These are phyloP conservation scores for Chamaea fasciata DNA, from an alignment of 2,113 vertebrate species.

Conservation along the genomic window DNA sequence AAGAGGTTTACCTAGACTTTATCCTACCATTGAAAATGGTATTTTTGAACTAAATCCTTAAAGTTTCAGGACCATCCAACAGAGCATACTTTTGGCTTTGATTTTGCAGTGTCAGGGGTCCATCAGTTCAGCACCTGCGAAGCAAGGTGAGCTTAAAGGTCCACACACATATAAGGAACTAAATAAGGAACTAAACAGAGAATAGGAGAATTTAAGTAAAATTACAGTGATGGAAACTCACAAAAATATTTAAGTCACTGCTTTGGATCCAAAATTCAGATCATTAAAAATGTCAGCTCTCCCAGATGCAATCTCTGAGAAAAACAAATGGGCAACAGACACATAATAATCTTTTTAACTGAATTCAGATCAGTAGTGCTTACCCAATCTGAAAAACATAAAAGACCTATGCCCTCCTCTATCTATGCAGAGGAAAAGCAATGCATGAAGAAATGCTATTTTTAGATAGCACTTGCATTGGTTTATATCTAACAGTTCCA, in stretches of 20 bases:
- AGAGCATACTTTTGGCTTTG: not conserved
- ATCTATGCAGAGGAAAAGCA: not conserved
- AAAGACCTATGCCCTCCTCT: not conserved
- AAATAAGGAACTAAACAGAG: not conserved
- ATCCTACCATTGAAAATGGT: not conserved
- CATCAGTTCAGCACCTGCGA: not conserved
- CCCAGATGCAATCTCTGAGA: conserved; percentile 32
- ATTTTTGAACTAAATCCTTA: not conserved
- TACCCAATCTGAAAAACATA: conserved; percentile 5
- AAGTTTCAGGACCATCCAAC: not conserved
- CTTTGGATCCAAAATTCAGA: conserved; percentile 43
- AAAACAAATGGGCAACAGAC: conserved; percentile 14
- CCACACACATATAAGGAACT: not conserved
- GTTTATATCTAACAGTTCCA: not conserved
- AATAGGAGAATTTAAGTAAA: conserved; percentile 30
- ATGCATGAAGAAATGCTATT: not conserved
- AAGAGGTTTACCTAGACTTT: not conserved
- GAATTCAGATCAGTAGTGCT: not conserved
- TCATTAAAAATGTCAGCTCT: conserved; percentile 42
- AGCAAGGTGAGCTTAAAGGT: not conserved
- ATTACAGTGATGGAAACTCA: conserved; percentile 19
- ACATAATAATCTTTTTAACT: conserved; percentile 12
- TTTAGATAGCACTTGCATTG: not conserved
- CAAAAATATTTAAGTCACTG: conserved; percentile 55
- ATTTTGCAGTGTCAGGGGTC: not conserved